Evolutionary conservation across 2,113 vertebrate genomes (phyloP), one percentile per base, ranked within the genome.

Genomic region (Poeciliopsis occidentalis): DNA sequence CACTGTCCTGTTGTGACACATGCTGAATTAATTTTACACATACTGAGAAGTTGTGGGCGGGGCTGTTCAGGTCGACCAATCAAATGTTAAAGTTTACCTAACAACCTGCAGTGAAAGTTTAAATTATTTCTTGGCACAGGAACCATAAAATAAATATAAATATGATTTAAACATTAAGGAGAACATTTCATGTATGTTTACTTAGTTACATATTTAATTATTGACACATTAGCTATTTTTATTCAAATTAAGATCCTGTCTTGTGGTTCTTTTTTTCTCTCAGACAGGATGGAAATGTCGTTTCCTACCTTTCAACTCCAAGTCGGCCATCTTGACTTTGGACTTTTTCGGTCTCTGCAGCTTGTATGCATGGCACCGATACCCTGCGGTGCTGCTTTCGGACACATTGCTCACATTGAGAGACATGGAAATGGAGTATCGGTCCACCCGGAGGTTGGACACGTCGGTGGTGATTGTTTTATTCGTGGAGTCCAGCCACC

Each of bases 371-470:
- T 62, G 86, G 89, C 97, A 98, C 76, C 30, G 93, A 87, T 96
- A 97, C 51, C 90, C 89, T 8, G 90, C 74, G 0, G 87, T 80
- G 34, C 92, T 89, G n/a, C 87, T 90, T 78, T 71, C 82, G 0
- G 95, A 95, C 73, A 96, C 82, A 0, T 96, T 97, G 32, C 80
- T 68, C 12, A 97, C 76, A 61, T 72, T 64, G 64, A 98, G 78
- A 0, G 89, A 94, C 37, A 94, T 17, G 4, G 93, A 94, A 57
- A 97, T 93, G 78, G 95, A 95, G 60, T 96, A 95, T 31, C 11
- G 84, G 51, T 73, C 76, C 3, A 85, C 75, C 22, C 68, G 89
- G 15, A 84, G 74, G 31, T 85, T 24, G 0, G 91, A 80, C 0
- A 89, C 61, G 2, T 11, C 27, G 0, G 61, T 0, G 0, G 83